Evolutionary conservation across 2,888 invertebrate genomes (phyloP), one percentile per base, ranked within the genome.

Genomic region (Blastobasis lacticolella): DNA sequence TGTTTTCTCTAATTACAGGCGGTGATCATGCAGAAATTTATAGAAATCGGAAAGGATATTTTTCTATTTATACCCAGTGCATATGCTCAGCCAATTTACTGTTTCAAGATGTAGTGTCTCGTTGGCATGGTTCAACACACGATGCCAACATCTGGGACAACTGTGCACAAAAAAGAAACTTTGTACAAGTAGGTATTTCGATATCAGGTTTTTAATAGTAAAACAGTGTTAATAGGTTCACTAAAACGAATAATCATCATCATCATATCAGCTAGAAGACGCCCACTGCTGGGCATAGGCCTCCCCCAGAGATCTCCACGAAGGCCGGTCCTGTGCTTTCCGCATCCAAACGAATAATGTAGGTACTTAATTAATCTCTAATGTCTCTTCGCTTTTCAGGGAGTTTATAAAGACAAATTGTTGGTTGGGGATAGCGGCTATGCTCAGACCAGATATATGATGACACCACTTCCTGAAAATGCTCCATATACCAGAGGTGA

Each of bases 71-170:
- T 60, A 59, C 64, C n/a, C n/a, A n/a, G n/a, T n/a, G n/a, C n/a
- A n/a, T n/a, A n/a, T n/a, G n/a, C n/a, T n/a, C n/a, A n/a, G n/a
- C n/a, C 0, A 62, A 71, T 57, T 57, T 55, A 8, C 51, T 68
- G 6, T 59, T 67, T 44, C 44, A 48, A 23, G 56, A 68, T 50
- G 56, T 69, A 37, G 64, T 68, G 8, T 56, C 57, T 38, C 51
- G 66, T 10, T 69, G 67, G 65, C 65, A 64, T 45, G 66, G 66
- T 23, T 61, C 59, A 6, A 45, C 57, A 6, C 66, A 64, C 52
- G 65, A 66, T 45, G 44, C 54, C 41, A 45, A 49, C n/a, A 52
- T 55, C 36, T 55, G 50, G 50, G 50, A 53, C 10, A 48, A 53
- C 44, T 49, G 51, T 43, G 44, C 46, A 37, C 38, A 48, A 43